Conservation (phyloP, 2,888 invertebrate species). For the Drosophila subsilvestris region DNA sequence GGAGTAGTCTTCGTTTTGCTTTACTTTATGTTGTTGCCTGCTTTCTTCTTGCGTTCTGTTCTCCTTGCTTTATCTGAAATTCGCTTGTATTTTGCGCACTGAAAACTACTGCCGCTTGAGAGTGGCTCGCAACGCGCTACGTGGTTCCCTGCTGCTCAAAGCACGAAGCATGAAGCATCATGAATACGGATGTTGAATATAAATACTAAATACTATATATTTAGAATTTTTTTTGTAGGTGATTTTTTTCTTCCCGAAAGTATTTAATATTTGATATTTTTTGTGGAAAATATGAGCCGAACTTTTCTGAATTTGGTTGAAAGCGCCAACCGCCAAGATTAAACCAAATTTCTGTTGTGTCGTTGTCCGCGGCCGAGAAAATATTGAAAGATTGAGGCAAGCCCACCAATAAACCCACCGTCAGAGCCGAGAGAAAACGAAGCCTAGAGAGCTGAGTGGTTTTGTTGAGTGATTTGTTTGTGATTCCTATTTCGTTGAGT, state of each 20-base stretch:
- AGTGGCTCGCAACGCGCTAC: slow-evolving; percentile 23
- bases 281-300: neutral
- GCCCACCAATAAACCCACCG: neutral
- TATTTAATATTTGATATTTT: neutral
- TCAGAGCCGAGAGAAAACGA: neutral
- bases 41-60: slow-evolving; percentile 19
- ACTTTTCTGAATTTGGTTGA: neutral
- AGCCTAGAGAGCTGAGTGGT: neutral
- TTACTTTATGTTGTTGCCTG: slow-evolving; percentile 24
- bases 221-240: neutral
- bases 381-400: slow-evolving; percentile 1
- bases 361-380: neutral
- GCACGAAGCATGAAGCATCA: slow-evolving; percentile 34
- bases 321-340: neutral
- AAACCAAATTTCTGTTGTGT: neutral
- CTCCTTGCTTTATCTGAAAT: slow-evolving; percentile 12
- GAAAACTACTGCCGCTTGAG: slow-evolving; percentile 56
- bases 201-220: neutral
- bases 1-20: slow-evolving; percentile 25
- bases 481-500: neutral
- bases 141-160: slow-evolving; percentile 23
- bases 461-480: neutral
- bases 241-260: neutral
- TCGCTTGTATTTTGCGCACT: slow-evolving; percentile 63
- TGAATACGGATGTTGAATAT: neutral